A percentile compares a stretch with the other conserved stretches of the same genome.
phyloP scores from a whole-genome alignment of 2,797 vertebrate species.

The Macropus fuliginosus region DNA sequence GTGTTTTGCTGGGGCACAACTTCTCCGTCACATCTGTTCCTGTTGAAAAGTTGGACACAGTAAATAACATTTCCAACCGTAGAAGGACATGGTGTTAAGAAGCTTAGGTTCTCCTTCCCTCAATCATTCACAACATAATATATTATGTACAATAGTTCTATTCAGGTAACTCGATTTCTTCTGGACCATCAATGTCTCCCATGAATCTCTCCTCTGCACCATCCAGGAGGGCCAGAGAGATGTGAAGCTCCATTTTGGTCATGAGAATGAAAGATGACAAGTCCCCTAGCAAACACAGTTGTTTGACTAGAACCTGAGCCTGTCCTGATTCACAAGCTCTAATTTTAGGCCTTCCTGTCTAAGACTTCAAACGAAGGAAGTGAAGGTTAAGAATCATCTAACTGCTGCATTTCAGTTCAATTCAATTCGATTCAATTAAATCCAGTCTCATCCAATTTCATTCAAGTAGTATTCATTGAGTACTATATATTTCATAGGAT shows the following conservation, averaged over 20 bases:
- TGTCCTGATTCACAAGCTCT: not conserved
- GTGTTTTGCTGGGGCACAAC: not conserved
- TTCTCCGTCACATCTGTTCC: constrained; percentile 17
- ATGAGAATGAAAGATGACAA: not conserved
- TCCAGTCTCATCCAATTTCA: not conserved
- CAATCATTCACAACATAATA: not conserved
- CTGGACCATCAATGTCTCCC: not conserved
- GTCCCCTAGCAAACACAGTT: not conserved
- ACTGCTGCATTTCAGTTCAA: not conserved
- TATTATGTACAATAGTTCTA: not conserved
- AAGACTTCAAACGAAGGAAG: not conserved
- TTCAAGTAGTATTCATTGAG: not conserved
- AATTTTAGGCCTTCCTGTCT: not conserved
- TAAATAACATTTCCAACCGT: not conserved
- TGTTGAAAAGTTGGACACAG: not conserved
- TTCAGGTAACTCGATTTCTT: not conserved
- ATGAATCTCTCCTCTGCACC: not conserved
- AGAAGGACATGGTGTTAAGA: not conserved
- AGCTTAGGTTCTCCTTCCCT: not conserved
- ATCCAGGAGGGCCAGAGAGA: not conserved
- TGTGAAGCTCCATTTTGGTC: not conserved
- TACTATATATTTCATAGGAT: not conserved
- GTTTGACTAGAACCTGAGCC: not conserved
- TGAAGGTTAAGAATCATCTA: not conserved
- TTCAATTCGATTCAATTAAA: not conserved